These are phyloP conservation scores for Sceliomorpha sp. DNA, from an alignment of 2,888 invertebrate genomes.

Conservation along the genomic window DNA sequence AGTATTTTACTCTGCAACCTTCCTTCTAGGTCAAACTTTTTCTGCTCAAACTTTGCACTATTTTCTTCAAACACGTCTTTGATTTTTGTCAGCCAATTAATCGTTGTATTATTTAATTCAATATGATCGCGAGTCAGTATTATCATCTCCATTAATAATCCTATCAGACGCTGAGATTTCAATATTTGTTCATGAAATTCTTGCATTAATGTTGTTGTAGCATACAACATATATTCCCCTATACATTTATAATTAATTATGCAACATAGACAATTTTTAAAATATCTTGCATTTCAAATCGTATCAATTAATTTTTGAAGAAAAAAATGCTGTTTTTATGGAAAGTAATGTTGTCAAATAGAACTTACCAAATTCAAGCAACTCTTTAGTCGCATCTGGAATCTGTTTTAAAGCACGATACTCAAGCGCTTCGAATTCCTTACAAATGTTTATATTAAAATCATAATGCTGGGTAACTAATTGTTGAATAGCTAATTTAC, in stretches of 20 bases:
- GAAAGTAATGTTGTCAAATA: background rate
- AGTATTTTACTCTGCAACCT: slow-evolving; percentile 86
- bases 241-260: slow-evolving; percentile 1
- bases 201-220: slow-evolving; percentile 87
- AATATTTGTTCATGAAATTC: slow-evolving; percentile 87
- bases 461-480: slow-evolving; percentile 85
- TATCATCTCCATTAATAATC: slow-evolving; percentile 88
- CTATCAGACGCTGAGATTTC: slow-evolving; percentile 84
- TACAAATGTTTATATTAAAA: slow-evolving; percentile 86
- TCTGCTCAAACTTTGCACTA: slow-evolving; percentile 89
- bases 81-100: slow-evolving; percentile 91
- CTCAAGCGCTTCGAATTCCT: slow-evolving; percentile 87
- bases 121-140: slow-evolving; percentile 88
- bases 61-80: slow-evolving; percentile 91
- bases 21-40: slow-evolving; percentile 93
- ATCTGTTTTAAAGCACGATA: slow-evolving; percentile 84
- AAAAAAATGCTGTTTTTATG: background rate
- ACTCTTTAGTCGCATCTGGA: slow-evolving; percentile 89
- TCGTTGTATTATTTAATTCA: slow-evolving; percentile 88
- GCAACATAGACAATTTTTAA: slow-evolving; percentile 5
- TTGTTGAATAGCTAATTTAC: slow-evolving; percentile 82
- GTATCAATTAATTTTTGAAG: too few species aligned
- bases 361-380: slow-evolving; percentile 83
- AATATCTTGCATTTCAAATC: too few species aligned
- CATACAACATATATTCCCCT: slow-evolving; percentile 90